These are phyloP conservation scores for Operophtera brumata DNA, from an alignment of 2,888 invertebrate genomes.

Conservation along the genomic window DNA sequence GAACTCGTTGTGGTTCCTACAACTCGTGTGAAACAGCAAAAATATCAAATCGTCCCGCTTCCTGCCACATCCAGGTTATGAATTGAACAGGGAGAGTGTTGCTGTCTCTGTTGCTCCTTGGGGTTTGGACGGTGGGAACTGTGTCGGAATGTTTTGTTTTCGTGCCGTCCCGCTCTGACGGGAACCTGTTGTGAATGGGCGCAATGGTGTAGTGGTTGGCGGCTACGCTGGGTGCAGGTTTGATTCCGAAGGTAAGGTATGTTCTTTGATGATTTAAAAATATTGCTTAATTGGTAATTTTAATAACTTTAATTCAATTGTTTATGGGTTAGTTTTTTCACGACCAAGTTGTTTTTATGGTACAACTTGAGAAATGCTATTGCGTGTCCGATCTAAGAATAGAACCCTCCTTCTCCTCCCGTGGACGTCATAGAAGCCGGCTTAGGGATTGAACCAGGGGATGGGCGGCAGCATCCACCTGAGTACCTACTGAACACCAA, in stretches of 20 bases:
- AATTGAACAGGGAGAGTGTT: conserved; percentile 41
- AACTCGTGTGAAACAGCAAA: conserved; percentile 51
- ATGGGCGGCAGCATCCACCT: too few species aligned
- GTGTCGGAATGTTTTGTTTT: conserved; percentile 80
- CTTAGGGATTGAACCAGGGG: too few species aligned
- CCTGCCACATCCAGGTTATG: conserved; percentile 44
- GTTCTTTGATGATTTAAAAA: too few species aligned
- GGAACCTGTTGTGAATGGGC: conserved; percentile 67
- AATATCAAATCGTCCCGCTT: conserved; percentile 64
- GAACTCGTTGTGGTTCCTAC: conserved; percentile 42
- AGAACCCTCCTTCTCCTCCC: too few species aligned
- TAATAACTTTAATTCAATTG: too few species aligned
- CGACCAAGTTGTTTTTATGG: too few species aligned
- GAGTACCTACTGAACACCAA: too few species aligned
- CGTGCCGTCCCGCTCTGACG: conserved; percentile 66
- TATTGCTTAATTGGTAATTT: background rate
- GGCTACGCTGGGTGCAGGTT: conserved; percentile 41
- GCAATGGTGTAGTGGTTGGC: conserved; percentile 43
- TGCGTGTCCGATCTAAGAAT: too few species aligned
- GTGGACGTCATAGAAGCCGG: too few species aligned
- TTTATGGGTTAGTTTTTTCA: too few species aligned
- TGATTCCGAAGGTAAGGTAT: too few species aligned
- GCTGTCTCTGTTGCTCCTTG: conserved; percentile 48
- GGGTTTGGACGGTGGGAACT: conserved; percentile 64
- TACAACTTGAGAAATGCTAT: too few species aligned